phyloP scores from a whole-genome alignment of 2,113 vertebrate genomes.

The Tonatia bakeri region DNA sequence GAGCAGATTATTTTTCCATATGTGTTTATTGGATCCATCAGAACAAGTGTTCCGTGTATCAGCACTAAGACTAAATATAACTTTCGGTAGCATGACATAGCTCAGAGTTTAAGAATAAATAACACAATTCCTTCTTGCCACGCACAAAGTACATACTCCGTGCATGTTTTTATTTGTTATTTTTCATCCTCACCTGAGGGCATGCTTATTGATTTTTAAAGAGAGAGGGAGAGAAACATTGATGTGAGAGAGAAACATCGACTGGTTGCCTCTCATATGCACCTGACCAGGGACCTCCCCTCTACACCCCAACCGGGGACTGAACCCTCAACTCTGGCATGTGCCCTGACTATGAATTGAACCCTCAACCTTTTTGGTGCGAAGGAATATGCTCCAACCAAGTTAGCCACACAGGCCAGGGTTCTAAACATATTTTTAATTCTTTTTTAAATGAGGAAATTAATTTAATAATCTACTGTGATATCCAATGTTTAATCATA shows the following conservation, averaged over 20 bases:
- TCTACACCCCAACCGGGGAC: too few species aligned
- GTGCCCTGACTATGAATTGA: too few species aligned
- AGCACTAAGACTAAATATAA: neutral
- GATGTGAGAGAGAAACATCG: too few species aligned
- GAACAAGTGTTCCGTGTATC: neutral
- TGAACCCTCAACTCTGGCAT: too few species aligned
- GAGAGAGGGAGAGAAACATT: too few species aligned
- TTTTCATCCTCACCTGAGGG: too few species aligned
- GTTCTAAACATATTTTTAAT: neutral
- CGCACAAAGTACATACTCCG: neutral
- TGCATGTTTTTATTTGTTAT: neutral
- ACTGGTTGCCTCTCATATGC: too few species aligned
- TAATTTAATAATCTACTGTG: neutral
- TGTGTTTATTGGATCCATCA: neutral
- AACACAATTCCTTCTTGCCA: neutral
- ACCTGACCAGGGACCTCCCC: too few species aligned
- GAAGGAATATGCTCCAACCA: too few species aligned
- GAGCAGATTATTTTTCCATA: neutral
- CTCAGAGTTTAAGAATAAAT: neutral
- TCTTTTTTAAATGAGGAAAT: neutral
- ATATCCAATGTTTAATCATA: neutral
- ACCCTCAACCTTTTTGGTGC: too few species aligned
- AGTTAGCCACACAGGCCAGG: too few species aligned
- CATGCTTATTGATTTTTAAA: too few species aligned
- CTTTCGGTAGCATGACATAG: neutral